A percentile compares a stretch with the other conserved stretches of the same genome.
These are phyloP conservation scores for Drosophila algonquin DNA, from an alignment of 2,888 invertebrate genomes.

Conservation along the genomic window DNA sequence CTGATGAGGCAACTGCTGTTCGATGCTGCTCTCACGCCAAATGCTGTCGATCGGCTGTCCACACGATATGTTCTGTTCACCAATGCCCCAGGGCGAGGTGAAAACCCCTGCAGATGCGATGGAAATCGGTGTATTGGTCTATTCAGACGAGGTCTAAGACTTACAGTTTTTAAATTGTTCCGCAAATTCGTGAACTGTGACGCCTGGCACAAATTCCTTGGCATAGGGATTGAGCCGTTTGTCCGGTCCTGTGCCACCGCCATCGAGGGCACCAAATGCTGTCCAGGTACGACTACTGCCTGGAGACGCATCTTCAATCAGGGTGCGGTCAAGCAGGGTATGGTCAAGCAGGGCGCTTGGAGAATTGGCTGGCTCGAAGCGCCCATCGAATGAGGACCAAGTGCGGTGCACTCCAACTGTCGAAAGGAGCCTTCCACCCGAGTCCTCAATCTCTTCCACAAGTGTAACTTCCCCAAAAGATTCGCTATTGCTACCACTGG, in stretches of 20 bases:
- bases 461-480: constrained; percentile 1
- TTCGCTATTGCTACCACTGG: neutral
- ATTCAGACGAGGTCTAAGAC: constrained; percentile 2
- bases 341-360: too few relatives aligned
- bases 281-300: neutral
- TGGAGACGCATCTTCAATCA: neutral
- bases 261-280: constrained; percentile 19
- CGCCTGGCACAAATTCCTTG: constrained; percentile 61
- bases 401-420: neutral
- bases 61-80: constrained; percentile 41
- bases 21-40: constrained; percentile 53
- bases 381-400: neutral
- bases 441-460: constrained; percentile 23
- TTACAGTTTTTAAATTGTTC: constrained; percentile 51
- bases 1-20: neutral
- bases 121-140: neutral
- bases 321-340: neutral
- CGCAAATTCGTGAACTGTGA: constrained; percentile 32
- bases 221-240: constrained; percentile 66
- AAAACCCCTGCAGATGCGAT: constrained; percentile 39
- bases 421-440: neutral
- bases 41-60: constrained; percentile 61
- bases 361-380: neutral
- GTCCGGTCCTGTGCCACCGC: constrained; percentile 35
- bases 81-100: constrained; percentile 53